Percentiles rank a stretch among this genome's conserved stretches.
phyloP scores from a whole-genome alignment of 2,888 invertebrate genomes.

The Drosophila falleni region DNA sequence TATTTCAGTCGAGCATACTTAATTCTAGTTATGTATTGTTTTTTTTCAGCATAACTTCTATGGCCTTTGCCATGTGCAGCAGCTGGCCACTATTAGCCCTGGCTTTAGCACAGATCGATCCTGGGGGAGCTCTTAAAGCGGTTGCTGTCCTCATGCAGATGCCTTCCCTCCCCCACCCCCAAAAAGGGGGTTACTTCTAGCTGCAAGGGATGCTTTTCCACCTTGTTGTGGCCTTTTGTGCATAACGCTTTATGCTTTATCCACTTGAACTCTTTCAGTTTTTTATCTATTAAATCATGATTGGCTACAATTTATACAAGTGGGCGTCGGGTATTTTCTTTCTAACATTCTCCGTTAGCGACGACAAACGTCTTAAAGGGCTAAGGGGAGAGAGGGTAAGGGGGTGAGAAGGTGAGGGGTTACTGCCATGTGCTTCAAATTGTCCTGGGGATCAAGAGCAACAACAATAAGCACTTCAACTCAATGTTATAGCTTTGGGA shows the following conservation, averaged over 20 bases:
- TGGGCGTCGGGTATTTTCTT: conserved; percentile 38
- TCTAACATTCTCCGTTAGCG: conserved; percentile 7
- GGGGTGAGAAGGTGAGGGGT: neutral
- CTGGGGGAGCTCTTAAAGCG: conserved; percentile 71
- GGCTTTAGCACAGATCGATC: conserved; percentile 71
- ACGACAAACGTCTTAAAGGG: conserved; percentile 19
- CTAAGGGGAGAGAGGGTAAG: conserved; percentile 4
- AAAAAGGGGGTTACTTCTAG: no score
- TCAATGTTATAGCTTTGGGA: conserved; percentile 28
- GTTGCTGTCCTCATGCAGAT: conserved; percentile 22
- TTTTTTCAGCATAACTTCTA: conserved; percentile 21
- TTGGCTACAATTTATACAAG: conserved; percentile 79
- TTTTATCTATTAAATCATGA: conserved; percentile 80
- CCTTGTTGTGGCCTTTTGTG: conserved; percentile 59
- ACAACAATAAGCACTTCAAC: conserved; percentile 55
- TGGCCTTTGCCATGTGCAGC: conserved; percentile 29
- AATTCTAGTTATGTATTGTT: neutral
- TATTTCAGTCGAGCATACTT: conserved; percentile 3
- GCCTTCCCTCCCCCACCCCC: neutral
- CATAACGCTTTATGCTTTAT: conserved; percentile 77
- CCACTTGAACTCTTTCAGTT: conserved; percentile 78
- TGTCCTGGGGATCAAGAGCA: conserved; percentile 45
- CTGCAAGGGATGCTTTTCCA: conserved; percentile 12
- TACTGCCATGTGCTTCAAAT: conserved; percentile 64
- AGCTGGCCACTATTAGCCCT: conserved; percentile 69